A percentile compares a stretch with the other conserved stretches of the same genome.
These are phyloP conservation scores for Sebastes hubbsi DNA, from an alignment of 2,797 vertebrate species.

Conservation along the genomic window DNA sequence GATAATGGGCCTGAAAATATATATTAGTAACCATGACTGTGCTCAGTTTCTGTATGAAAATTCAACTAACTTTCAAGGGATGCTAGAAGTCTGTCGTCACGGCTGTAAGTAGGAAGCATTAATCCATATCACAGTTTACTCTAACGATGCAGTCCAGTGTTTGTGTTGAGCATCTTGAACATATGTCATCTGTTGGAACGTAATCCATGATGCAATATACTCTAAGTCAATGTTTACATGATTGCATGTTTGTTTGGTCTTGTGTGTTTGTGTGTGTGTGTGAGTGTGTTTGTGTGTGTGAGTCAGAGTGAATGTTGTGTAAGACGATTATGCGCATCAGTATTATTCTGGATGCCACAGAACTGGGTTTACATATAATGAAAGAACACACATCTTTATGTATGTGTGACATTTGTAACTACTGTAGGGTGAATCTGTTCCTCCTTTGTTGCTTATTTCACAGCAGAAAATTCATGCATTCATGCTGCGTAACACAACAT, in stretches of 20 bases:
- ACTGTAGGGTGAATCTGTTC: background rate
- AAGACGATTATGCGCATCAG: conserved; percentile 11
- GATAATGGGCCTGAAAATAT: background rate
- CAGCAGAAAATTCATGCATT: background rate
- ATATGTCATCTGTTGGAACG: conserved; percentile 3
- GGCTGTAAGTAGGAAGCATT: background rate
- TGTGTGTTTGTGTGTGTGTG: background rate
- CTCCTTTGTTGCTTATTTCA: background rate
- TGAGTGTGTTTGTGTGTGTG: background rate
- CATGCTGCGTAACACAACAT: background rate
- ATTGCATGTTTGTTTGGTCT: background rate
- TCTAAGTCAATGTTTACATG: background rate
- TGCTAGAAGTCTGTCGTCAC: background rate
- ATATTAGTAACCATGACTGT: background rate
- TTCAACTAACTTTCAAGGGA: too few relatives aligned
- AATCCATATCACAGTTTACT: background rate
- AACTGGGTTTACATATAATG: background rate
- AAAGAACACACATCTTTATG: background rate
- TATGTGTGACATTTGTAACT: background rate
- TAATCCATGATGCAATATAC: conserved; percentile 4
- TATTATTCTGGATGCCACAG: background rate
- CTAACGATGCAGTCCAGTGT: background rate
- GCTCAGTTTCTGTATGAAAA: background rate
- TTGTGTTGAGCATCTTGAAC: background rate
- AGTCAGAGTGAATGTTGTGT: background rate